A percentile compares a stretch with the other conserved stretches of the same genome.
Conservation (phyloP, 2,113 vertebrate species). For the Hystrix cristata region DNA sequence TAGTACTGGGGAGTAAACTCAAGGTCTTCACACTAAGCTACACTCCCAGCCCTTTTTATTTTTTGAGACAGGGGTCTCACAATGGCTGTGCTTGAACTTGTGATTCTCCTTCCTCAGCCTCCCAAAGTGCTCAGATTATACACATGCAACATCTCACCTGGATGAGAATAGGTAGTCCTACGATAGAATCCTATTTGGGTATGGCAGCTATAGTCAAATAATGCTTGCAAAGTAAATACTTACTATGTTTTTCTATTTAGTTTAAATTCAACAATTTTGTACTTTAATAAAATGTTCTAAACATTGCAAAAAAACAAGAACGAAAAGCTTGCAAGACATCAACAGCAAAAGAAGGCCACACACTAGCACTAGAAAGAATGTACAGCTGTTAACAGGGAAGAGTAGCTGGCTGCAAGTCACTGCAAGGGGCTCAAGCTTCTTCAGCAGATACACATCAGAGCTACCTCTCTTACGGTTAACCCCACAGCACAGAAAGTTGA, state of each 20-base stretch:
- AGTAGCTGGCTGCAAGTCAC: slow-evolving; percentile 70
- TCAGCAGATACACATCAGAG: slow-evolving; percentile 58
- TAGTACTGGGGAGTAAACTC: neutral
- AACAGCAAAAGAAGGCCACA: slow-evolving; percentile 28
- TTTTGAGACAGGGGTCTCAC: neutral
- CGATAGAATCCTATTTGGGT: neutral
- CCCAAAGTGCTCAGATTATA: neutral
- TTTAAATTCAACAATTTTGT: slow-evolving; percentile 75
- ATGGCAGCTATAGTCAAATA: slow-evolving; percentile 13
- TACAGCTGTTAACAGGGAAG: slow-evolving; percentile 20
- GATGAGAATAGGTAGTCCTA: neutral
- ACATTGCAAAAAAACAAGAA: neutral
- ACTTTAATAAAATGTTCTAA: slow-evolving; percentile 80
- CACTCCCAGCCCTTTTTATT: neutral
- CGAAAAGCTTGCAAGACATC: neutral
- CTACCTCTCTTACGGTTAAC: slow-evolving; percentile 86
- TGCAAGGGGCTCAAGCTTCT: slow-evolving; percentile 76
- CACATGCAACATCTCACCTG: neutral
- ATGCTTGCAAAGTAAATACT: slow-evolving; percentile 74
- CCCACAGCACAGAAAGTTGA: slow-evolving; percentile 87
- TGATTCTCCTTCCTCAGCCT: neutral
- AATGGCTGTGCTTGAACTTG: neutral
- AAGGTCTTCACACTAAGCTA: neutral
- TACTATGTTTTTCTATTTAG: slow-evolving; percentile 78
- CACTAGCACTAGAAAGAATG: slow-evolving; percentile 35